Evolutionary conservation across 2,888 invertebrate genomes (phyloP).

Genomic region (Aquatica leii): DNA sequence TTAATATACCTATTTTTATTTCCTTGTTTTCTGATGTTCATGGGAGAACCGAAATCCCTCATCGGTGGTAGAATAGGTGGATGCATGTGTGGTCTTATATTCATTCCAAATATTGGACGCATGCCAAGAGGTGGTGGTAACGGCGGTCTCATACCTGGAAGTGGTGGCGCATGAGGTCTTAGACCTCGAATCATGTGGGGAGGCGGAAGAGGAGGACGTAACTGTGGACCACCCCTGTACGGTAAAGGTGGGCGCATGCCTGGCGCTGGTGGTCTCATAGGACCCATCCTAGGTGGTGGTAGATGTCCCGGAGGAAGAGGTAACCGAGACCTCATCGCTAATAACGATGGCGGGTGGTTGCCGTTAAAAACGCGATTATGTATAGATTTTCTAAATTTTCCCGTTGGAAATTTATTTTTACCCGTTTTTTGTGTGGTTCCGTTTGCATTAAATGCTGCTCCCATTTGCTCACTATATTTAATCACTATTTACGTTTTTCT

Average conservation of each 20-base stretch:
- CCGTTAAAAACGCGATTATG: slow-evolving; percentile 42
- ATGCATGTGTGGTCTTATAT: slow-evolving; percentile 37
- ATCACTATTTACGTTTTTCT: too few relatives aligned
- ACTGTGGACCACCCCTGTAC: slow-evolving; percentile 47
- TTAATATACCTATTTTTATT: slow-evolving; percentile 53
- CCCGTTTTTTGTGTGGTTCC: slow-evolving; percentile 33
- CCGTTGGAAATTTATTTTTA: slow-evolving; percentile 35
- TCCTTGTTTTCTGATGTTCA: slow-evolving; percentile 44
- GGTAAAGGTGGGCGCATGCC: slow-evolving; percentile 41
- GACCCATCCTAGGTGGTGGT: slow-evolving; percentile 49
- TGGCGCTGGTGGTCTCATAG: slow-evolving; percentile 45
- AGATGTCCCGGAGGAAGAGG: slow-evolving; percentile 42
- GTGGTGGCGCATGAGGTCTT: slow-evolving; percentile 40
- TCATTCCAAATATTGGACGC: slow-evolving; percentile 22
- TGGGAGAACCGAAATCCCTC: slow-evolving; percentile 40
- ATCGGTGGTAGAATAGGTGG: slow-evolving; percentile 46
- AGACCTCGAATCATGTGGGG: slow-evolving; percentile 45
- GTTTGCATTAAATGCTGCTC: slow-evolving; percentile 38
- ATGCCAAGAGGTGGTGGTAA: slow-evolving; percentile 50
- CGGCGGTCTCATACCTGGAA: slow-evolving; percentile 41
- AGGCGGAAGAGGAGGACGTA: slow-evolving; percentile 45
- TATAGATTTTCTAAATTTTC: slow-evolving; percentile 41
- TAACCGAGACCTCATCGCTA: slow-evolving; percentile 48
- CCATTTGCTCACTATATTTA: slow-evolving; percentile 35
- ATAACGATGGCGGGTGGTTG: slow-evolving; percentile 42